Evolutionary conservation across 1,140 invertebrate species (phyloP).

Genomic region (Scaptomyza pallida): DNA sequence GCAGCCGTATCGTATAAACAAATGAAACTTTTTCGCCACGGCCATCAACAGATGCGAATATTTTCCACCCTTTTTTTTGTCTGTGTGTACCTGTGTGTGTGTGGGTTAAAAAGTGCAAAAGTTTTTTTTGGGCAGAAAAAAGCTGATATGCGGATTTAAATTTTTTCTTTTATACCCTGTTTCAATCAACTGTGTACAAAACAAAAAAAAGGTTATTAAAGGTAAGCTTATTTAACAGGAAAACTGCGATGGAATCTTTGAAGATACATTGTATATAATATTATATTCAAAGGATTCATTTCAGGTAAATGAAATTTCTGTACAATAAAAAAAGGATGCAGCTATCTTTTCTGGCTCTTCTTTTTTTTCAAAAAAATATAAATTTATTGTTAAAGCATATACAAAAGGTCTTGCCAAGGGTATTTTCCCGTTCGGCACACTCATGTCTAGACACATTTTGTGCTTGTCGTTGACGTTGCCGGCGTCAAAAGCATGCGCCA

Average conservation of each 20-base stretch:
- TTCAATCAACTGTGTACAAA: not conserved
- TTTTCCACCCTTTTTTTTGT: not conserved
- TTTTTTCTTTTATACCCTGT: slow-evolving; percentile 11
- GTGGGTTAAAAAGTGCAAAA: slow-evolving; percentile 46
- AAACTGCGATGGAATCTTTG: not conserved
- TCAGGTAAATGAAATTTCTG: too few relatives aligned
- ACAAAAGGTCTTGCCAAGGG: not conserved
- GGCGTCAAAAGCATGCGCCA: slow-evolving; percentile 48
- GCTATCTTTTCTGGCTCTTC: too few relatives aligned
- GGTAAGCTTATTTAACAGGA: not conserved
- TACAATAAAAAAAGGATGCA: too few relatives aligned
- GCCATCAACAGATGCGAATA: slow-evolving; percentile 60
- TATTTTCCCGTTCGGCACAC: not conserved
- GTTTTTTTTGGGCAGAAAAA: slow-evolving; percentile 39
- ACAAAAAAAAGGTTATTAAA: not conserved
- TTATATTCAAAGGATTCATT: too few relatives aligned
- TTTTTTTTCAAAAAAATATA: too few relatives aligned
- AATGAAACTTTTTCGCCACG: slow-evolving; percentile 67
- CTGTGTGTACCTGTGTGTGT: slow-evolving; percentile 1
- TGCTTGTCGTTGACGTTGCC: slow-evolving; percentile 10
- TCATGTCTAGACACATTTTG: not conserved
- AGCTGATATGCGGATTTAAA: slow-evolving; percentile 18
- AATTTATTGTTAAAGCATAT: too few relatives aligned
- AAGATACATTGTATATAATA: not conserved
- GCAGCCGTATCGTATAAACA: slow-evolving; percentile 64